phyloP scores from a whole-genome alignment of 2,888 invertebrate species.

The Dascillus cervinus region DNA sequence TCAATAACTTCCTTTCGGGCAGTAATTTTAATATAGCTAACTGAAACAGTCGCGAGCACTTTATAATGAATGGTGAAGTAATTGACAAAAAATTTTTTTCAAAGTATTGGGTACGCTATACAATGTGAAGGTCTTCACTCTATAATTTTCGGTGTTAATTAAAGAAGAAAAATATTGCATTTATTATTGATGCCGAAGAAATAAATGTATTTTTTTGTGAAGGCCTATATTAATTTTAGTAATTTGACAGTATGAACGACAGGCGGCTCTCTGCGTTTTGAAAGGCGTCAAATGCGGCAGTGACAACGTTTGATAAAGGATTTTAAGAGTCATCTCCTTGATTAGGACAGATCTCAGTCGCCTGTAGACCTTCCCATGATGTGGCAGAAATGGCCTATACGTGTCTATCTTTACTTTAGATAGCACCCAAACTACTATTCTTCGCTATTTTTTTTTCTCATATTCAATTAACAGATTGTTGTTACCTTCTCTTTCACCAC shows the following conservation, averaged over 20 bases:
- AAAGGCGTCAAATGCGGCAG: slow-evolving; percentile 33
- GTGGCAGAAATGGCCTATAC: slow-evolving; percentile 31
- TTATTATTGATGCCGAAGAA: slow-evolving; percentile 21
- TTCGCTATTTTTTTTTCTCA: too few species aligned
- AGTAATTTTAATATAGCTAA: too few species aligned
- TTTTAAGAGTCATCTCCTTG: slow-evolving; percentile 39
- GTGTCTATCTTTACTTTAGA: too few species aligned
- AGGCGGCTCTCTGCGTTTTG: slow-evolving; percentile 26
- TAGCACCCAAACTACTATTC: too few species aligned
- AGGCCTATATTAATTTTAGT: slow-evolving; percentile 33
- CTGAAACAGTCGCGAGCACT: too few species aligned
- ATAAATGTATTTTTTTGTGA: slow-evolving; percentile 22
- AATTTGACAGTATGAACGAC: slow-evolving; percentile 34
- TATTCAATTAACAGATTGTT: too few species aligned
- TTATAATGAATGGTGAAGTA: too few species aligned
- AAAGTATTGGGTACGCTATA: too few species aligned
- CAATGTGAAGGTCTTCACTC: slow-evolving; percentile 7
- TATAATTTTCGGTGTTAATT: slow-evolving; percentile 22
- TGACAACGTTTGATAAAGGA: slow-evolving; percentile 39
- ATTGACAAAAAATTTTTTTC: too few species aligned
- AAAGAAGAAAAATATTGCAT: slow-evolving; percentile 20
- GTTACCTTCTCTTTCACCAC: too few species aligned
- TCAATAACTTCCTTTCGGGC: too few species aligned
- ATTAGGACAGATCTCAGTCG: slow-evolving; percentile 40
- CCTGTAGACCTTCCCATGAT: slow-evolving; percentile 40